phyloP scores from a whole-genome alignment of 2,113 vertebrate genomes.

The Corapipo altera region DNA sequence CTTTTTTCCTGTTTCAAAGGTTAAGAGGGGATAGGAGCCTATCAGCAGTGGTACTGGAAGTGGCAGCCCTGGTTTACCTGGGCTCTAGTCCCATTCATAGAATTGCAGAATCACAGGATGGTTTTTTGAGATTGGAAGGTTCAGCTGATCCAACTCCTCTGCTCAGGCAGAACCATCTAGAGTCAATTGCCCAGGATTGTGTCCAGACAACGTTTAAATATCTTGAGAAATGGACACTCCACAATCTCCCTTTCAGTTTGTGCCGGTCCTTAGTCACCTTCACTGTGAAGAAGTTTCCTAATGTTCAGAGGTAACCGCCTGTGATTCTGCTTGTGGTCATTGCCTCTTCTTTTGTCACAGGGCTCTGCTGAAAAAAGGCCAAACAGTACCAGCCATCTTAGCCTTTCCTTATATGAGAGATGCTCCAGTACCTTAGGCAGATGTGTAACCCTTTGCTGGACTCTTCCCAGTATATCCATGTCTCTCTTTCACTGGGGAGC shows the following conservation, averaged over 20 bases:
- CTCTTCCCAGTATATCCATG: not conserved
- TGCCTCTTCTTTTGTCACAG: not conserved
- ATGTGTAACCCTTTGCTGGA: not conserved
- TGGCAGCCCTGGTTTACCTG: not conserved
- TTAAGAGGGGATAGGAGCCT: accelerated
- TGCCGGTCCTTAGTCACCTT: not conserved
- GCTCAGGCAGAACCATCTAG: not conserved
- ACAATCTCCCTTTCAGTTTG: not conserved
- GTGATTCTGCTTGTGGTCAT: not conserved
- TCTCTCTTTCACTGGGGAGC: not conserved
- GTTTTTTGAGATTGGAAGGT: not conserved
- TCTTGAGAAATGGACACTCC: not conserved
- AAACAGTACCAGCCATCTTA: not conserved
- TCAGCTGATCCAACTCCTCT: not conserved
- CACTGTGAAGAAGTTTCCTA: not conserved
- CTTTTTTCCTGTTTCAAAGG: not conserved
- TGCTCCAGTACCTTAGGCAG: not conserved
- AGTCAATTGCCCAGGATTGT: accelerated
- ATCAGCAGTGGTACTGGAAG: not conserved
- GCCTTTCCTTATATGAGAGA: not conserved
- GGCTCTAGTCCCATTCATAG: not conserved
- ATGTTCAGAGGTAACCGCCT: not conserved
- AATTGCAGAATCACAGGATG: not conserved
- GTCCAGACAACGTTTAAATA: not conserved
- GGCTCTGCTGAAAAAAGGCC: not conserved